Evolutionary conservation across 2,888 invertebrate genomes (phyloP).

Genomic region (Philonicus albiceps): DNA sequence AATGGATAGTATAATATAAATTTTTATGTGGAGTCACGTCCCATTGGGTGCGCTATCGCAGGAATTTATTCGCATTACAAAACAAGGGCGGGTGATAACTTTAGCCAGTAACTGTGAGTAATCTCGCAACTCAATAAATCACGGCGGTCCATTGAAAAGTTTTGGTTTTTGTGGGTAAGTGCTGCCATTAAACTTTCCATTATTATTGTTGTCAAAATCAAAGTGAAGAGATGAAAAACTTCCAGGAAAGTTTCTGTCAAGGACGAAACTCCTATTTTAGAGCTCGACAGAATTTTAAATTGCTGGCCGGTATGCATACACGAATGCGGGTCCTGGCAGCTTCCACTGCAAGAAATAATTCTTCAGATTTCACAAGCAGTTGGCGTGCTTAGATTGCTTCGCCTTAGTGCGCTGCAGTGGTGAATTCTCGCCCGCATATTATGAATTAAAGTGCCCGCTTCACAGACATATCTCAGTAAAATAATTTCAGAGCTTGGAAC

Average conservation of each 20-base stretch:
- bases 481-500: neutral
- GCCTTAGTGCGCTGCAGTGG: neutral
- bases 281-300: neutral
- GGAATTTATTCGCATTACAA: neutral
- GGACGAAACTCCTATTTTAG: neutral
- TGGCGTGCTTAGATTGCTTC: neutral
- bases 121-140: neutral
- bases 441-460: neutral
- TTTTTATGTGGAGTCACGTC: neutral
- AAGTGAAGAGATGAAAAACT: neutral
- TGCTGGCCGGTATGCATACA: neutral
- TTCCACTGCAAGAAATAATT: neutral
- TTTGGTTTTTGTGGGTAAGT: slow-evolving; percentile 9
- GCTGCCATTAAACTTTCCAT: neutral
- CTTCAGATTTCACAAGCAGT: neutral
- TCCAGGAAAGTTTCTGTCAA: neutral
- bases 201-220: slow-evolving; percentile 20
- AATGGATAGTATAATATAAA: neutral
- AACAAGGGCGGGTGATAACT: neutral
- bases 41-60: neutral
- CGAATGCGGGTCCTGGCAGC: neutral
- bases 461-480: neutral
- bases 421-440: neutral
- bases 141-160: slow-evolving; percentile 1
- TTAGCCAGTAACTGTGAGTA: neutral